Base-by-base conservation (phyloP, 2,888 invertebrate genomes). In the Orchesella flavescens region DNA sequence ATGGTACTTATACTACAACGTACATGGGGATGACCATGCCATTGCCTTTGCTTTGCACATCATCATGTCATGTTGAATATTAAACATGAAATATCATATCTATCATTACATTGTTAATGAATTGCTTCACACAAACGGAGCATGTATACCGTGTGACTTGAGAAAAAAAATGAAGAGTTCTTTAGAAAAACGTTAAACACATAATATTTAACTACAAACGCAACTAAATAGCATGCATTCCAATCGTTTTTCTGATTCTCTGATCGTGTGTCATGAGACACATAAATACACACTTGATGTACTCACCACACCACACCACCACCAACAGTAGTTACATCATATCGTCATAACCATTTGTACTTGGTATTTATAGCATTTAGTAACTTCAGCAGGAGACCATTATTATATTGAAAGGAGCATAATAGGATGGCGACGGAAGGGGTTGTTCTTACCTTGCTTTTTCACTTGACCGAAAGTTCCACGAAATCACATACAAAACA, bases 381-480 rank as follows among this genome's bases (percentile, higher is more conserved):
- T n/a, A 19, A 24, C 61, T 24, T 61, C 24, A 34, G 34, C 34
- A 34, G 34, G 34, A 34, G 34, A 23, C 24, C 24, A 61, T 12
- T 24, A 61, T 23, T 15, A 17, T 57, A 17, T 57, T 10, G 19
- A 17, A 57, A 9, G 57, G 57, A 57, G 19, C 5, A 19, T 57
- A 57, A 21, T 17, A 24, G n/a, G 3, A 61, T 43, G 43, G 15
- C 23, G 59, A 43, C 73, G 80, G 80, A 81, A 81, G 80, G 68
- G 80, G 80, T 24, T 73, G 74, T 81, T 15, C 74, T 61, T 49
- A 57, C 74, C 68, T 61, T 68, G 49, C 46, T 57, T 44, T 68
- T 74, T 74, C 55, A 46, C 68, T 72, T 21, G 15, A 65, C 66
- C 57, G 21, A 65, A 80, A 81, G 68, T 73, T 81, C 74, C 68